Evolutionary conservation across 2,888 invertebrate genomes (phyloP), one percentile per base, ranked within the genome.

Genomic region (Aethes cnicana): DNA sequence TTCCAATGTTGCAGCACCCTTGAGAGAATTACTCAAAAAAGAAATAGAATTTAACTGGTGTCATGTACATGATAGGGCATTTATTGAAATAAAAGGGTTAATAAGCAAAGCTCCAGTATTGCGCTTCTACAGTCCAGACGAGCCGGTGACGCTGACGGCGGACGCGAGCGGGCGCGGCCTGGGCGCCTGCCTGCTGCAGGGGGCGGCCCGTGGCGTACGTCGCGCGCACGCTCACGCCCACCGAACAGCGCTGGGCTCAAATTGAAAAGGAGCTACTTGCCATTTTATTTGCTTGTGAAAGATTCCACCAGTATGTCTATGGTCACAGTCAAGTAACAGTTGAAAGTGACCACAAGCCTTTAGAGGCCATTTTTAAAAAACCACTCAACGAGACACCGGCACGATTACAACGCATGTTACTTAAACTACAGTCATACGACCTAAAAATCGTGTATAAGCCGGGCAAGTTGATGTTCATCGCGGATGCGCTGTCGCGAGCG

Each of bases 331-430:
- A 48, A 9, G 41, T 69, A 3, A 54, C 32, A n/a, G 63, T 74
- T 1, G 53, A 68, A 33, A 63, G 57, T 17, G 72, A 76, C 53
- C 71, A 76, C 39, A 69, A 70, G 46, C 69, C 68, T 0, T 53
- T 47, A 12, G 35, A 46, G 35, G 21, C 14, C 3, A 47, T 47
- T 20, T 47, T 47, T 50, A 60, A 61, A 52, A 67, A 66, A 54
- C 42, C 58, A 0, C 35, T 36, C 1, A 47, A 36, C 14, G 46
- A 47, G 20, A 47, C 46, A 5, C 46, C 46, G 2, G 4, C 16
- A 2, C 11, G 36, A 9, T 16, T 47, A 2, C 46, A 47, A 11
- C 36, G 46, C 0, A 47, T 47, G 46, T 23, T 47, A 3, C 20
- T 47, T 3, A 25, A 7, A 3, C 7, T 47, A 7, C 46, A 47